Percentiles rank a stretch among this genome's conserved stretches.
These are phyloP conservation scores for Ibidorhyncha struthersii DNA, from an alignment of 2,113 vertebrate species.

Conservation along the genomic window DNA sequence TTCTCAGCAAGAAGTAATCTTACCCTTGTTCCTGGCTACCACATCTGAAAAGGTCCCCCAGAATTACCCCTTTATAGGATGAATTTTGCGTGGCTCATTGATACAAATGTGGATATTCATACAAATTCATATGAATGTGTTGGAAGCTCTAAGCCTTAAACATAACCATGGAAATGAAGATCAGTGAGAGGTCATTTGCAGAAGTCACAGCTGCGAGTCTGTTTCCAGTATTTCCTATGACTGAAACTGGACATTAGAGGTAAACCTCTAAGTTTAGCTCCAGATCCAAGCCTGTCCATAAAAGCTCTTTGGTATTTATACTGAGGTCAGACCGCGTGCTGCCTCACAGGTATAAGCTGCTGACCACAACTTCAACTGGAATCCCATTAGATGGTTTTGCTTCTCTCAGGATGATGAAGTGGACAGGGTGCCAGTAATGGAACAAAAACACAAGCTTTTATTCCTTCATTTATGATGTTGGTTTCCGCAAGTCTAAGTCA, in stretches of 20 bases:
- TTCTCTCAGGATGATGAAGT: background rate
- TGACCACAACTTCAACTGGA: background rate
- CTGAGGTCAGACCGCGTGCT: background rate
- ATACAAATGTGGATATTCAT: background rate
- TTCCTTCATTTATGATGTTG: background rate
- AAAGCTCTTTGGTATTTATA: background rate
- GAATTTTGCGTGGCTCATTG: background rate
- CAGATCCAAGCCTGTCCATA: background rate
- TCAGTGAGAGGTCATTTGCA: background rate
- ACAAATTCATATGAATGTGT: background rate
- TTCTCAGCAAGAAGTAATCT: background rate
- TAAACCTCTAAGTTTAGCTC: background rate
- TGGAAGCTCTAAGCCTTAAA: background rate
- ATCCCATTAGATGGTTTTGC: background rate
- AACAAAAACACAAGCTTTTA: background rate
- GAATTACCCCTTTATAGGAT: background rate
- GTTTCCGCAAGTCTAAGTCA: background rate
- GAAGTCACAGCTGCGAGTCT: background rate
- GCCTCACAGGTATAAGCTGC: background rate
- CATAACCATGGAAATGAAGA: background rate
- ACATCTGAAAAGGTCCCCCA: background rate
- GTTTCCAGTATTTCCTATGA: background rate
- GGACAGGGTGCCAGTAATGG: background rate
- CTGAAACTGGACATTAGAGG: background rate
- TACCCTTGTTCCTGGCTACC: background rate